These are phyloP conservation scores for Oncopeltus fasciatus DNA, from an alignment of 1,140 invertebrate species.

Conservation along the genomic window DNA sequence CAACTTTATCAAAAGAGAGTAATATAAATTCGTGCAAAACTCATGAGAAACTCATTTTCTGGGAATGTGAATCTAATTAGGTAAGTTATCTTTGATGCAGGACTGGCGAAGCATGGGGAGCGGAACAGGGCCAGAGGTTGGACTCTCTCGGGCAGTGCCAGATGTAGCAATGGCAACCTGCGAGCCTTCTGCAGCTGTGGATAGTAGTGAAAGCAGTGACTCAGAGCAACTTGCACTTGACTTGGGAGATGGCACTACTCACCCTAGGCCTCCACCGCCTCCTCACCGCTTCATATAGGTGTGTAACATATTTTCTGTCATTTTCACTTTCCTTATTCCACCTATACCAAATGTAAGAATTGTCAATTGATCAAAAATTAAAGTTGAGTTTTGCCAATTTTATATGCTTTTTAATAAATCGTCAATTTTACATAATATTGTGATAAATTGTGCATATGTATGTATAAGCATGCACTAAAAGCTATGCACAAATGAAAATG, in stretches of 20 bases:
- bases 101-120: constrained; percentile 29
- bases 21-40: no score
- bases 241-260: constrained; percentile 17
- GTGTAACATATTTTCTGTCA: background rate
- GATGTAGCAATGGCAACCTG: constrained; percentile 81
- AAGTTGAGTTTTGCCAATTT: background rate
- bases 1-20: no score
- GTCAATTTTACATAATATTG: background rate
- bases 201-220: background rate
- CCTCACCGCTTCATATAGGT: constrained; percentile 24
- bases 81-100: background rate
- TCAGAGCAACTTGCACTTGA: constrained; percentile 16
- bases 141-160: constrained; percentile 65
- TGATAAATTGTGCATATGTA: background rate
- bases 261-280: constrained; percentile 21
- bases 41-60: no score
- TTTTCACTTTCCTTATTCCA: background rate
- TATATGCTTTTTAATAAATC: background rate
- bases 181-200: constrained; percentile 28
- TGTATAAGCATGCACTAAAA: background rate
- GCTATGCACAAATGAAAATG: background rate
- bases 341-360: background rate
- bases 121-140: constrained; percentile 42
- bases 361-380: background rate
- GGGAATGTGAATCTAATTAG: no score